Percentiles rank a stretch among this genome's conserved stretches.
Conservation (phyloP, 2,113 vertebrate genomes). For the Calidris pygmaea region DNA sequence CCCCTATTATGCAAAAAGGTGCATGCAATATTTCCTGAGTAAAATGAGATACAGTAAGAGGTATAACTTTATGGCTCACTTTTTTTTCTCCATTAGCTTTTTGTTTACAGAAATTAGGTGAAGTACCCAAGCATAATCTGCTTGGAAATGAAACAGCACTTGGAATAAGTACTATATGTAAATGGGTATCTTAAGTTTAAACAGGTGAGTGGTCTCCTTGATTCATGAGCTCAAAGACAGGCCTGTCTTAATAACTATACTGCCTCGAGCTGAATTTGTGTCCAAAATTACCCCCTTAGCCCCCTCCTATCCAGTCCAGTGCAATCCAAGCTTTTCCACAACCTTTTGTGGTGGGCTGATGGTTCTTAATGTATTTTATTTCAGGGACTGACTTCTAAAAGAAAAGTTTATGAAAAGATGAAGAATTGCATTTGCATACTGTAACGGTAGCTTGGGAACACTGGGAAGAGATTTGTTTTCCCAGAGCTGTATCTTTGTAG, state of each 20-base stretch:
- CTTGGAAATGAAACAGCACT: conserved; percentile 33
- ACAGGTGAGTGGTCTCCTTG: neutral
- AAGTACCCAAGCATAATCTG: conserved; percentile 38
- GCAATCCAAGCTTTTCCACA: neutral
- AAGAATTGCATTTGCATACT: neutral
- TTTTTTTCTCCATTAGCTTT: conserved; percentile 20
- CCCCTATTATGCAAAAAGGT: conserved; percentile 68
- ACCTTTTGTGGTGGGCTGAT: neutral
- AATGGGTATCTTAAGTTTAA: neutral
- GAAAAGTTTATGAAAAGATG: neutral
- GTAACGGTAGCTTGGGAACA: neutral
- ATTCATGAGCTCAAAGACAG: neutral
- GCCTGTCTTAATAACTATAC: neutral
- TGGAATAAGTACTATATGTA: neutral
- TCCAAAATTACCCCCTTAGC: neutral
- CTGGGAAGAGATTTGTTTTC: neutral
- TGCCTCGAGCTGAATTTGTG: neutral
- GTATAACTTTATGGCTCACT: neutral
- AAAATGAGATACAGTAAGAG: conserved; percentile 51
- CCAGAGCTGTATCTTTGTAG: neutral
- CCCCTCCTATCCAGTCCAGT: neutral
- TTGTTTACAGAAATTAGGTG: conserved; percentile 53
- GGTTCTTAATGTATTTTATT: neutral
- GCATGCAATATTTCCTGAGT: conserved; percentile 65
- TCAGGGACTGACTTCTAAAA: neutral